These are phyloP conservation scores for Panagrolaimus sp. DNA, from an alignment of 1,140 invertebrate genomes.

Conservation along the genomic window DNA sequence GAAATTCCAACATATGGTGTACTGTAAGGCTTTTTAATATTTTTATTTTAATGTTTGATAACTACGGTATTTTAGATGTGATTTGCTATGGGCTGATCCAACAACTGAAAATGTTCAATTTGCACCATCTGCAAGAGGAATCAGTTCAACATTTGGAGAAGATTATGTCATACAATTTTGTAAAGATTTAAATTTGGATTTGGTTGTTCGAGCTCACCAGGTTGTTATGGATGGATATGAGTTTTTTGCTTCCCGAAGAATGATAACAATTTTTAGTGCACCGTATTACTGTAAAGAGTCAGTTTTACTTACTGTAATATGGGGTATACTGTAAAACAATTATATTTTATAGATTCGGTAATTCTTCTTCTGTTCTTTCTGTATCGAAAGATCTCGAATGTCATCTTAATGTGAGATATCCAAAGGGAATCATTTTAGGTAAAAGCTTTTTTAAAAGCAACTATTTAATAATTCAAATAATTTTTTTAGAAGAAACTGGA, in stretches of 20 bases:
- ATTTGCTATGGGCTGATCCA: conserved; percentile 92
- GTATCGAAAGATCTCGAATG: conserved; percentile 14
- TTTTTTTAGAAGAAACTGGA: not conserved
- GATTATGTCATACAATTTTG: conserved; percentile 20
- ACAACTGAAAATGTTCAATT: not conserved
- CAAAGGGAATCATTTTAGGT: not conserved
- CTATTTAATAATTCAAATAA: not conserved
- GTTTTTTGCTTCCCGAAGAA: conserved; percentile 85
- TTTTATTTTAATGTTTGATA: conserved; percentile 68
- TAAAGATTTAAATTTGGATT: conserved; percentile 20
- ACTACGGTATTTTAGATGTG: conserved; percentile 74
- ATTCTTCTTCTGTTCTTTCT: not conserved
- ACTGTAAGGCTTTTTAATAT: conserved; percentile 68
- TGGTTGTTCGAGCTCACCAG: conserved; percentile 24
- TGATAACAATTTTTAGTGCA: conserved; percentile 64
- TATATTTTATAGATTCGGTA: not conserved
- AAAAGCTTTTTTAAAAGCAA: not conserved
- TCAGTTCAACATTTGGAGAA: conserved; percentile 18
- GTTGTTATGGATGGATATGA: conserved; percentile 84
- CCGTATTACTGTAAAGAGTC: conserved; percentile 17
- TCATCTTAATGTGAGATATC: not conserved
- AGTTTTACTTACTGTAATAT: no score
- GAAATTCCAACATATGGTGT: conserved; percentile 83
- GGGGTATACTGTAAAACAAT: no score
- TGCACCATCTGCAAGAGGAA: not conserved